phyloP scores from a whole-genome alignment of 2,113 vertebrate species.

The Baryphthengus martii region DNA sequence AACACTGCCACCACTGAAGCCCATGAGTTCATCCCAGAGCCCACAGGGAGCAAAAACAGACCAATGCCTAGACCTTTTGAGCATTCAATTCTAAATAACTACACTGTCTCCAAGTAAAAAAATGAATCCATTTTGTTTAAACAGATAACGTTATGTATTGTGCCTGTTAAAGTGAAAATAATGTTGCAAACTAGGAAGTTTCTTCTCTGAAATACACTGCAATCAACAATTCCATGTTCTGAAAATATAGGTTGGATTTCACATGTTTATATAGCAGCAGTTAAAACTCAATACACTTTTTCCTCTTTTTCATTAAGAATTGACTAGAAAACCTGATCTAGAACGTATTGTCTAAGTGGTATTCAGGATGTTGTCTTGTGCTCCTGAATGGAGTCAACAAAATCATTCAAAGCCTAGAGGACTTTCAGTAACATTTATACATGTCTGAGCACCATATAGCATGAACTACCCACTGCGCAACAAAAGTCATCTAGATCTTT shows the following conservation, averaged over 20 bases:
- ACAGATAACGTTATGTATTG: background rate
- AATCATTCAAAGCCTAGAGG: background rate
- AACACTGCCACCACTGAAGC: background rate
- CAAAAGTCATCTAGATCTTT: background rate
- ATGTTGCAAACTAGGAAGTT: background rate
- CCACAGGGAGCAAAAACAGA: background rate
- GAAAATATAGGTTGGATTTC: background rate
- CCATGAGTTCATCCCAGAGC: background rate
- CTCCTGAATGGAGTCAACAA: background rate
- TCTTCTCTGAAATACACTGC: background rate
- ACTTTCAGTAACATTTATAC: background rate
- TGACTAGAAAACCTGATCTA: background rate
- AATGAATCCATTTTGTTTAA: background rate
- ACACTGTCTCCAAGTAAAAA: background rate
- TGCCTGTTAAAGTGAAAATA: background rate
- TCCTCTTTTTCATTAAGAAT: background rate
- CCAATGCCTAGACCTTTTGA: background rate
- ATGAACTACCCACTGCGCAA: background rate
- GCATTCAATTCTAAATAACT: background rate
- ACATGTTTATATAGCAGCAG: background rate
- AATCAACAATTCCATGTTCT: background rate
- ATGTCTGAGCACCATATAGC: background rate
- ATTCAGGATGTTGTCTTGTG: background rate
- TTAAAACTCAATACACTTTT: background rate
- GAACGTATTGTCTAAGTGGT: background rate